Evolutionary conservation across 2,888 invertebrate genomes (phyloP).

Genomic region (Labia minor): DNA sequence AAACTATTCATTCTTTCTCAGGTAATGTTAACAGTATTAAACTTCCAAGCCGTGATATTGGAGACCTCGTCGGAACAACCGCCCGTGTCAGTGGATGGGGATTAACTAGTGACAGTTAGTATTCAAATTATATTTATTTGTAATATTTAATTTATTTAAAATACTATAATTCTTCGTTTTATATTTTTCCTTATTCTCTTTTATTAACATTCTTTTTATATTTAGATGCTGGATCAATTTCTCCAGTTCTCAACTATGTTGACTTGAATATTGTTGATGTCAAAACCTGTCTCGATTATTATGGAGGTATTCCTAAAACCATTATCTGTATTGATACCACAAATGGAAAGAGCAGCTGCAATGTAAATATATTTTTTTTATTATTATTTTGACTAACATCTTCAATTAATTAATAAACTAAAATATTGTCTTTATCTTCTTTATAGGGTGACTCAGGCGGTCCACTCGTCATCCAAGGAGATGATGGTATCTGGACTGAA

Average conservation of each 20-base stretch:
- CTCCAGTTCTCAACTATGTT: not conserved
- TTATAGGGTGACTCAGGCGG: not conserved
- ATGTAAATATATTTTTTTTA: not conserved
- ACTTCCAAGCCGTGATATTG: not conserved
- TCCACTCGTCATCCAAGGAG: not conserved
- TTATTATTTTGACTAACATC: too few relatives aligned
- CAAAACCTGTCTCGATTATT: not conserved
- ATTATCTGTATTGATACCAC: not conserved
- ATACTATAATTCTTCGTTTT: too few relatives aligned
- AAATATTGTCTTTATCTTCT: not conserved
- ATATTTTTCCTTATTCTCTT: too few relatives aligned
- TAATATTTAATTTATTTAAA: too few relatives aligned
- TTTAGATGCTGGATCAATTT: not conserved
- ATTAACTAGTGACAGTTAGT: not conserved
- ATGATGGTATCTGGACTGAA: not conserved
- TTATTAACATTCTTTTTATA: not conserved
- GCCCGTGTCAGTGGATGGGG: not conserved
- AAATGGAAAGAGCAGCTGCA: not conserved
- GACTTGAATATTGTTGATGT: not conserved
- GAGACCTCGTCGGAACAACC: not conserved
- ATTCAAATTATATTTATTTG: too few relatives aligned
- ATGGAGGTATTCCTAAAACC: not conserved
- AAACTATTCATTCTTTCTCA: too few relatives aligned
- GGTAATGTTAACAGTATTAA: not conserved
- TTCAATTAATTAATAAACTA: too few relatives aligned